Evolutionary conservation across 2,888 invertebrate genomes (phyloP).

Genomic region (Timema podura): DNA sequence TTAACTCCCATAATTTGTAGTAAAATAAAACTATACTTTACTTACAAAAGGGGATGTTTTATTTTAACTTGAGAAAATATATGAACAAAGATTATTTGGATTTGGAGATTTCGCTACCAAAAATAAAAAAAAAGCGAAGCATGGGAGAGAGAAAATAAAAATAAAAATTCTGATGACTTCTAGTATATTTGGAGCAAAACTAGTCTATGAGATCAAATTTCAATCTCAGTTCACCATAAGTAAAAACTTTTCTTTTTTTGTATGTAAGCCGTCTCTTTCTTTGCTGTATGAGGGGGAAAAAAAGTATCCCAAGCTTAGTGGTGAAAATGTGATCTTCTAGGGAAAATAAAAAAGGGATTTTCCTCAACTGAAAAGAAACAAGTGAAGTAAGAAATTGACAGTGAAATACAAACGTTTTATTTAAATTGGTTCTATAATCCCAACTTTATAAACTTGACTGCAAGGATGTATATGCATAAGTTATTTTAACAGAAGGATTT

Average conservation of each 20-base stretch:
- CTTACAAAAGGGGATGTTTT: too few species aligned
- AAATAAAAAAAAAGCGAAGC: too few species aligned
- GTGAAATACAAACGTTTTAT: slow-evolving; percentile 11
- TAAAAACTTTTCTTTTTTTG: slow-evolving; percentile 5
- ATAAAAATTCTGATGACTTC: too few species aligned
- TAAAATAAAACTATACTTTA: too few species aligned
- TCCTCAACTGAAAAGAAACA: slow-evolving; percentile 11
- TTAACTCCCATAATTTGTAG: too few species aligned
- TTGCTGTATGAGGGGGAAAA: background rate
- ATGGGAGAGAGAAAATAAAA: too few species aligned
- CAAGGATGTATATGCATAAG: background rate
- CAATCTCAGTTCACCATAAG: background rate
- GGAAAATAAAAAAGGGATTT: background rate
- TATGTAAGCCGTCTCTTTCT: slow-evolving; percentile 5
- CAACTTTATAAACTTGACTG: slow-evolving; percentile 12
- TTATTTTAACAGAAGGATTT: too few species aligned
- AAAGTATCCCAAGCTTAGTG: background rate
- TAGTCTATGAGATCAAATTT: background rate
- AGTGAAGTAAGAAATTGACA: slow-evolving; percentile 9
- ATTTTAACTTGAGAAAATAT: too few species aligned
- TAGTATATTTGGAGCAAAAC: too few species aligned
- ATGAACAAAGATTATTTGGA: too few species aligned
- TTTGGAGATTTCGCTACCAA: too few species aligned
- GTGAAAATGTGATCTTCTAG: slow-evolving; percentile 5
- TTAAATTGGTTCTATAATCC: slow-evolving; percentile 14